Evolutionary conservation across 2,888 invertebrate species (phyloP).

Genomic region (Conus canariensis): DNA sequence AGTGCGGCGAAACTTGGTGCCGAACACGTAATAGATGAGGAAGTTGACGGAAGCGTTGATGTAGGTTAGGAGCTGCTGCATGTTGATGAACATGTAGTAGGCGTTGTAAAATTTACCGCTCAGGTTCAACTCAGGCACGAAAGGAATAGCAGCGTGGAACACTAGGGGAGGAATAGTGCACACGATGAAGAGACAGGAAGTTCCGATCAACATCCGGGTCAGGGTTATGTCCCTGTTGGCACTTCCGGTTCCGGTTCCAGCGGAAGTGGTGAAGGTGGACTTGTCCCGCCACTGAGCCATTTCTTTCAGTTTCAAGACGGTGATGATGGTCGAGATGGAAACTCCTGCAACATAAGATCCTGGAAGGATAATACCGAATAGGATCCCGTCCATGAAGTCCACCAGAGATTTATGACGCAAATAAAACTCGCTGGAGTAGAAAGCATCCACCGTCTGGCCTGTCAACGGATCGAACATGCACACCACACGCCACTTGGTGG

Average conservation of each 20-base stretch:
- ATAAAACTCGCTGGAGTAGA: constrained; percentile 23
- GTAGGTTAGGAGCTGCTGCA: constrained; percentile 33
- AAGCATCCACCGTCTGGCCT: not conserved
- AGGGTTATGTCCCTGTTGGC: constrained; percentile 7
- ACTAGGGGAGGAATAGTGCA: constrained; percentile 11
- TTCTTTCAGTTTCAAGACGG: constrained; percentile 7
- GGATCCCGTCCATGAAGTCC: constrained; percentile 9
- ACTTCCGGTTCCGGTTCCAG: not conserved
- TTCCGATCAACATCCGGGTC: constrained; percentile 35
- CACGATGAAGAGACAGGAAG: constrained; percentile 13
- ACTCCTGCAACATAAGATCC: not conserved
- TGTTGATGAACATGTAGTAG: constrained; percentile 24
- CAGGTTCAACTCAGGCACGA: constrained; percentile 18
- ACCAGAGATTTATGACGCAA: not conserved
- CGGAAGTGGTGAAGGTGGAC: not conserved
- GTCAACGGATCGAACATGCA: constrained; percentile 13
- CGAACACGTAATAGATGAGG: constrained; percentile 24
- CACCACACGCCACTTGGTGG: not conserved
- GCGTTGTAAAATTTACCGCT: constrained; percentile 17
- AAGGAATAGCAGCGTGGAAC: constrained; percentile 19
- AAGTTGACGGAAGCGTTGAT: constrained; percentile 32
- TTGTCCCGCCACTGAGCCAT: constrained; percentile 26
- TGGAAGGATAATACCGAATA: constrained; percentile 24
- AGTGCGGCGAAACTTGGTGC: constrained; percentile 22
- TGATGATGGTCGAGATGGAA: constrained; percentile 4